These are phyloP conservation scores for Amblyjoppa proteus DNA, from an alignment of 2,888 invertebrate species.

Conservation along the genomic window DNA sequence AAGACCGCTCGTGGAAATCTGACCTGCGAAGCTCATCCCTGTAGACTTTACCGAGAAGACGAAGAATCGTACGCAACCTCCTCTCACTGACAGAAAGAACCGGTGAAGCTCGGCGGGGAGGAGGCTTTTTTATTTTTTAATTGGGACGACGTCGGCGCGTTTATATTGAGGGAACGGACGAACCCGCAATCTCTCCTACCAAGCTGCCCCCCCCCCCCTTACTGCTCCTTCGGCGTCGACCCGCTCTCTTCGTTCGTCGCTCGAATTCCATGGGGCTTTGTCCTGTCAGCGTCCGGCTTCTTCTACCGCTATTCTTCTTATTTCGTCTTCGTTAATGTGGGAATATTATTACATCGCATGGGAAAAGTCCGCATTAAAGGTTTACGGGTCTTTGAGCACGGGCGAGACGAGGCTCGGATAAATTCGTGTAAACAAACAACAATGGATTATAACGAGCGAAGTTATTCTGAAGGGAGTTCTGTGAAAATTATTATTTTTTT, in stretches of 20 bases:
- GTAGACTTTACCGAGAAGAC: slow-evolving; percentile 34
- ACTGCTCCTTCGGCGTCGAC: slow-evolving; percentile 1
- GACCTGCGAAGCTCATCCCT: slow-evolving; percentile 68
- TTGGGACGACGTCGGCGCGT: slow-evolving; percentile 73
- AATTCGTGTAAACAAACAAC: too few relatives aligned
- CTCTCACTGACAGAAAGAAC: slow-evolving; percentile 60
- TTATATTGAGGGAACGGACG: slow-evolving; percentile 71
- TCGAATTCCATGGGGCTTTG: slow-evolving; percentile 74
- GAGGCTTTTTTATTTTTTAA: slow-evolving; percentile 70
- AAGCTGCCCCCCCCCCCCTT: slow-evolving; percentile 1
- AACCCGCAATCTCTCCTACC: neutral
- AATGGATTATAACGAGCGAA: too few relatives aligned
- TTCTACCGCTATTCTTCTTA: slow-evolving; percentile 39
- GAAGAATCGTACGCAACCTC: slow-evolving; percentile 51
- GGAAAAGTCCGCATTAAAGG: slow-evolving; percentile 2
- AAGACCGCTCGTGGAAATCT: slow-evolving; percentile 65
- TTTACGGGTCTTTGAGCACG: neutral
- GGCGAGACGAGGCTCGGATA: too few relatives aligned
- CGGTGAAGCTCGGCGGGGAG: slow-evolving; percentile 49
- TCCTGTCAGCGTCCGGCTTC: slow-evolving; percentile 68
- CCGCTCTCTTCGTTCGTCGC: slow-evolving; percentile 38
- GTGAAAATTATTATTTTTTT: too few relatives aligned
- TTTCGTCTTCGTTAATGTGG: slow-evolving; percentile 48
- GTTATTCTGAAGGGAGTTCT: too few relatives aligned
- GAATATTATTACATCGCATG: slow-evolving; percentile 47